Evolutionary conservation across 2,888 invertebrate genomes (phyloP).

Genomic region (Tenthredo notha): DNA sequence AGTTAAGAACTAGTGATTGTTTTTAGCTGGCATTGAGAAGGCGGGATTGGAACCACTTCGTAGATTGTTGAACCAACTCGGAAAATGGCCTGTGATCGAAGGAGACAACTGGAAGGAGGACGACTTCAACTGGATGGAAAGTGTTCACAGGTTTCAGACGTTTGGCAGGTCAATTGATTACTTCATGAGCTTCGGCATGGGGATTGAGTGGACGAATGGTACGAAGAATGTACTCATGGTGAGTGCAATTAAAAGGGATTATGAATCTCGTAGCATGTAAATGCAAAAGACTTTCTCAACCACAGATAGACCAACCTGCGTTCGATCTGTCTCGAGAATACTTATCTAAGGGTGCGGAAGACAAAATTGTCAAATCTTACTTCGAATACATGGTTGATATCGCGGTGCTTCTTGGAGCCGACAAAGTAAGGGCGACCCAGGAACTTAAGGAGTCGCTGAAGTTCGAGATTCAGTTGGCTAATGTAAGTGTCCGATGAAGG

Average conservation of each 20-base stretch:
- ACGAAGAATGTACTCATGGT: constrained; percentile 92
- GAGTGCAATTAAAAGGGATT: constrained; percentile 69
- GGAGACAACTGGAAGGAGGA: constrained; percentile 87
- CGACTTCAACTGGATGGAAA: constrained; percentile 89
- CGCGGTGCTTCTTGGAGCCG: constrained; percentile 91
- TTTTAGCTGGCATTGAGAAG: constrained; percentile 88
- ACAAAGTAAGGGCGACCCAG: constrained; percentile 83
- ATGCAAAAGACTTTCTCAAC: neutral
- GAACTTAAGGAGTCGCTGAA: constrained; percentile 90
- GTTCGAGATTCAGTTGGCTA: constrained; percentile 94
- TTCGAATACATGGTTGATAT: constrained; percentile 93
- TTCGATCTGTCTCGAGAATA: constrained; percentile 93
- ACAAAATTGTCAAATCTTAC: constrained; percentile 91
- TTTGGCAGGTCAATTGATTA: constrained; percentile 94
- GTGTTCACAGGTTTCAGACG: constrained; percentile 89
- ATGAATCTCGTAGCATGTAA: neutral
- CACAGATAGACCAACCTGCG: constrained; percentile 92
- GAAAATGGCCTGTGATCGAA: constrained; percentile 96
- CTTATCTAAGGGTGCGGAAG: constrained; percentile 89
- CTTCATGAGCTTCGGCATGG: constrained; percentile 93
- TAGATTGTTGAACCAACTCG: constrained; percentile 87
- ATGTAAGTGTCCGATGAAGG: constrained; percentile 83
- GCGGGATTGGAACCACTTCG: constrained; percentile 88
- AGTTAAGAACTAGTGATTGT: neutral
- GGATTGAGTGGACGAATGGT: constrained; percentile 94